Conservation (phyloP, 2,113 vertebrate genomes). For the Glaucomys volans region DNA sequence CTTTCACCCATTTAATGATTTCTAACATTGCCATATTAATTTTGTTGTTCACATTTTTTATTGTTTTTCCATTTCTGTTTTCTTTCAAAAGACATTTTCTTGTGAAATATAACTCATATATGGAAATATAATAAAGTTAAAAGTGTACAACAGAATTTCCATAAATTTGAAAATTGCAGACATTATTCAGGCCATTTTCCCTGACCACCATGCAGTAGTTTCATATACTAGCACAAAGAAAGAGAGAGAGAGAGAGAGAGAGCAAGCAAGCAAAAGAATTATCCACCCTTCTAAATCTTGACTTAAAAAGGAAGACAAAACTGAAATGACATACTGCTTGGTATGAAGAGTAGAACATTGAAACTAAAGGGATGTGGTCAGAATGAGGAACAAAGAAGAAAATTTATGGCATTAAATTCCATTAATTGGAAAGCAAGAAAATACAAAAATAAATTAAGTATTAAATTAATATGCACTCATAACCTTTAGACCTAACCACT, state of each 20-base stretch:
- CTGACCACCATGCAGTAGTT: not conserved
- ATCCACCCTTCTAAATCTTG: not conserved
- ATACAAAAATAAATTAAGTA: conserved; percentile 28
- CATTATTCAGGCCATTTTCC: not conserved
- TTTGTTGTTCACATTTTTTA: conserved; percentile 20
- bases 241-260: not conserved
- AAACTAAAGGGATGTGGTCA: conserved; percentile 11
- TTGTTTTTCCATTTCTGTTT: conserved; percentile 39
- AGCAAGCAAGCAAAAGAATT: not conserved
- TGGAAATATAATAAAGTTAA: not conserved
- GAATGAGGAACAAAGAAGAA: conserved; percentile 34
- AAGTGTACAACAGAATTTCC: not conserved
- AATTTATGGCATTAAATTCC: not conserved
- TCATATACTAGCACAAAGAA: not conserved
- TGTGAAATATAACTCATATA: not conserved
- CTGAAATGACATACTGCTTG: not conserved
- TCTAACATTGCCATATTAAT: conserved; percentile 55
- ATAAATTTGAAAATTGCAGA: not conserved
- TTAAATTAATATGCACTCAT: not conserved
- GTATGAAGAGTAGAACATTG: not conserved
- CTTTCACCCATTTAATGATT: conserved; percentile 41
- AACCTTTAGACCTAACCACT: not conserved
- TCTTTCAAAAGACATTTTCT: conserved; percentile 51
- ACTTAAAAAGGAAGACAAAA: conserved; percentile 39
- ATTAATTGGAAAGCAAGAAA: conserved; percentile 12